Evolutionary conservation across 2,797 vertebrate species (phyloP).

Genomic region (Phrynocephalus vlangalii): DNA sequence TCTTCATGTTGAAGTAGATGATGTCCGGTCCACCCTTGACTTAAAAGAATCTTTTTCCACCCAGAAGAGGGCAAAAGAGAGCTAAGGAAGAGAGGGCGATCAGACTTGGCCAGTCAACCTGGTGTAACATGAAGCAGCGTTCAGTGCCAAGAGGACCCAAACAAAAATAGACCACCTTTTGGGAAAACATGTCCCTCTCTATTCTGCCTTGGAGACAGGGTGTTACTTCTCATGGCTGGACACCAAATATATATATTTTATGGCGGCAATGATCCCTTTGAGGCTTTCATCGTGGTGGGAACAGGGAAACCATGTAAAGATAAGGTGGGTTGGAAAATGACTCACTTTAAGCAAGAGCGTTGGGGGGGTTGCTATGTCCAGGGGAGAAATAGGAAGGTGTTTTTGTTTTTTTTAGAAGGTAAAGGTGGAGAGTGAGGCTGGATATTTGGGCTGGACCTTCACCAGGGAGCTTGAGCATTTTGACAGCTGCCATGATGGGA

Average conservation of each 20-base stretch:
- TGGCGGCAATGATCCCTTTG: background rate
- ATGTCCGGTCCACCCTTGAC: no score
- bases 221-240: background rate
- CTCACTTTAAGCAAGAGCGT: background rate
- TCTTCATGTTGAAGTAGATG: background rate
- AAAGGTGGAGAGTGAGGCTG: background rate
- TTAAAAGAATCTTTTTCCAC: background rate
- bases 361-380: background rate
- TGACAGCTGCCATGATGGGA: background rate
- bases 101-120: background rate
- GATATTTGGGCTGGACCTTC: background rate
- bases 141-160: background rate
- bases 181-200: background rate
- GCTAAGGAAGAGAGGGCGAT: background rate
- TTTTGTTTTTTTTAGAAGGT: background rate
- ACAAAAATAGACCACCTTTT: conserved; percentile 23
- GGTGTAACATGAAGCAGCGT: background rate
- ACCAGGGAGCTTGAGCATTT: background rate
- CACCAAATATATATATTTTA: background rate
- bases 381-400: background rate
- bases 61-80: conserved; percentile 31
- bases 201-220: background rate
- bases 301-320: background rate
- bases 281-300: background rate
- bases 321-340: background rate